Conservation (phyloP, 2,888 invertebrate genomes). For the Brachycybe producta region DNA sequence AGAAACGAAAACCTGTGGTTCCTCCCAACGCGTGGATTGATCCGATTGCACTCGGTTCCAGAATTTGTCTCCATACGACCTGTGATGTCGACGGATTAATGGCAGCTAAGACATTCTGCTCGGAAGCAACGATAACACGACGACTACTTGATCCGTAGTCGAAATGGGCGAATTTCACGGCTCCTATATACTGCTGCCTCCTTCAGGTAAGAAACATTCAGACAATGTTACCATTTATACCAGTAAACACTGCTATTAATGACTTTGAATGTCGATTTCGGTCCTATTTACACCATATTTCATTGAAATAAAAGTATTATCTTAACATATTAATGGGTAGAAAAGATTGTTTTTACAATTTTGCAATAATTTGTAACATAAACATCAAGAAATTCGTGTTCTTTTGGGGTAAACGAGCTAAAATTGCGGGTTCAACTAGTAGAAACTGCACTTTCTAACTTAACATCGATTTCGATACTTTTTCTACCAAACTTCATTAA, state of each 20-base stretch:
- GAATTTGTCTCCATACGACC: conserved; percentile 15
- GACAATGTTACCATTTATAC: conserved; percentile 15
- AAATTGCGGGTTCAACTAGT: too few relatives aligned
- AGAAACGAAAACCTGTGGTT: background rate
- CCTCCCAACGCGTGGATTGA: background rate
- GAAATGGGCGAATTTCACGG: conserved; percentile 60
- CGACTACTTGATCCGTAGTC: conserved; percentile 51
- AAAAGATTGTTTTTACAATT: background rate
- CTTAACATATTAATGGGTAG: too few relatives aligned
- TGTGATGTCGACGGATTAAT: conserved; percentile 62
- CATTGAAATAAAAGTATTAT: too few relatives aligned
- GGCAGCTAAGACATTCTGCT: conserved; percentile 75
- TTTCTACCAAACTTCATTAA: too few relatives aligned
- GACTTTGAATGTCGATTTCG: background rate
- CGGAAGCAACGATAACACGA: conserved; percentile 65
- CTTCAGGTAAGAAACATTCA: conserved; percentile 37
- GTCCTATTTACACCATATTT: too few relatives aligned
- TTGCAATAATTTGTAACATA: too few relatives aligned
- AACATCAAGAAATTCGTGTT: too few relatives aligned
- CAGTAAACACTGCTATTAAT: background rate
- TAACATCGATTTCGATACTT: too few relatives aligned
- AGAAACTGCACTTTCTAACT: too few relatives aligned
- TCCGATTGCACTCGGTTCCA: conserved; percentile 5
- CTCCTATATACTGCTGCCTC: conserved; percentile 71
- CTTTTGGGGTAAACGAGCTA: too few relatives aligned